Evolutionary conservation across 2,113 vertebrate genomes (phyloP), one percentile per base, ranked within the genome.

Genomic region (Hucho hucho): DNA sequence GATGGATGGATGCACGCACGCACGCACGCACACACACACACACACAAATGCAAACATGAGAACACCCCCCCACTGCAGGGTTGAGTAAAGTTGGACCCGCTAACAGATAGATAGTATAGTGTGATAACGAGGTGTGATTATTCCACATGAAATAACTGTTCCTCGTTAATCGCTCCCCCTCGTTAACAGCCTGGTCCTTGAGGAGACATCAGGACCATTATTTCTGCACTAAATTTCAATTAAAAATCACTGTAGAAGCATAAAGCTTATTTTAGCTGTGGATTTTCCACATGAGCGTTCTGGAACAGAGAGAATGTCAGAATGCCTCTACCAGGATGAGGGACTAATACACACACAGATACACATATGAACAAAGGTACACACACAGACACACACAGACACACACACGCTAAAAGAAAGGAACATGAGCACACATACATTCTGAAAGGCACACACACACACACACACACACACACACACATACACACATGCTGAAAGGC

Each of bases 191-290:
- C 16, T 53, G 16, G 18, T 72, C 59, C 12, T 13, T 65, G 4
- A 11, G 24, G 25, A 29, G 13, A 28, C 64, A 43, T 29, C 12
- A 28, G 47, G 64, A 67, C 18, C 26, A 26, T 11, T 49, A 28
- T 66, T 28, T 11, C 32, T 28, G n/a, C 28, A 28, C 24, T 64
- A 61, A 14, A 64, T 81, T 72, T 73, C 64, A 84, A 85, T 88
- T 70, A 78, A 82, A 59, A 79, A 83, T 75, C 77, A 75, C 67
- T 37, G 70, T 64, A 61, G 79, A 76, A 74, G 76, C 64, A 64
- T 61, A 78, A 75, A 43, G 63, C 47, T 86, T 78, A 81, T 81
- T 89, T 87, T 80, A 79, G 76, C 77, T 59, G 61, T 29, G 68
- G 72, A 72, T 78, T 81, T 77, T 80, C 70, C 58, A 28, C 77